A percentile compares a stretch with the other conserved stretches of the same genome.
Conservation (phyloP, 2,888 invertebrate species). For the Hedya salicella region DNA sequence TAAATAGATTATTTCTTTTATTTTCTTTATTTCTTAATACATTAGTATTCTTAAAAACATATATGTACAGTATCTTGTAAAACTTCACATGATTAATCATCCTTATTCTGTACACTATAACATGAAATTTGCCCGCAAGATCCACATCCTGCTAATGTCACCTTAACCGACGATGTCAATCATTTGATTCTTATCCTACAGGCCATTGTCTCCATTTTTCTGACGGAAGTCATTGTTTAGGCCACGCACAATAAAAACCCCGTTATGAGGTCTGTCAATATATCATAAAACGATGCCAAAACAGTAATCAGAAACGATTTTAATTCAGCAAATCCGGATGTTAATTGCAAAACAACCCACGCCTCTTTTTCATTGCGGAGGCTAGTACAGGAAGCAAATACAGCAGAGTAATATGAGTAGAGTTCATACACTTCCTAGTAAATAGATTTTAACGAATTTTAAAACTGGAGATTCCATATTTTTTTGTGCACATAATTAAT, state of each 20-base stretch:
- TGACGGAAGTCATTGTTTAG: conserved; percentile 34
- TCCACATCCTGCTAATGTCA: conserved; percentile 29
- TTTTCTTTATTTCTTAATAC: no score
- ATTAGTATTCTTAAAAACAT: no score
- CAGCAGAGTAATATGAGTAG: no score
- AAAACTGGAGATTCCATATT: no score
- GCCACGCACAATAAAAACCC: conserved; percentile 26
- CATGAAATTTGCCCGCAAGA: conserved; percentile 15
- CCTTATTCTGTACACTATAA: no score
- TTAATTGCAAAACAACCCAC: conserved; percentile 34
- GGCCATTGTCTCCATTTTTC: conserved; percentile 33
- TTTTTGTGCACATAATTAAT: no score
- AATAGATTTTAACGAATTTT: no score
- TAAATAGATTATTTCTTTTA: no score
- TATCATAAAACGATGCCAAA: conserved; percentile 43
- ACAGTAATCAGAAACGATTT: conserved; percentile 40
- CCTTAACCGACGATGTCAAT: conserved; percentile 35
- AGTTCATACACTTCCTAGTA: no score
- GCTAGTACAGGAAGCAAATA: conserved; percentile 1
- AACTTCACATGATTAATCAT: no score
- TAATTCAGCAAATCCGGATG: conserved; percentile 23
- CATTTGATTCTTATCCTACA: conserved; percentile 39
- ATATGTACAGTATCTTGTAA: no score
- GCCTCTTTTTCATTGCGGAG: conserved; percentile 12
- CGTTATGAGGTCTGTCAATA: conserved; percentile 42